Conservation (phyloP, 2,888 invertebrate species). For the Hyposoter didymator region DNA sequence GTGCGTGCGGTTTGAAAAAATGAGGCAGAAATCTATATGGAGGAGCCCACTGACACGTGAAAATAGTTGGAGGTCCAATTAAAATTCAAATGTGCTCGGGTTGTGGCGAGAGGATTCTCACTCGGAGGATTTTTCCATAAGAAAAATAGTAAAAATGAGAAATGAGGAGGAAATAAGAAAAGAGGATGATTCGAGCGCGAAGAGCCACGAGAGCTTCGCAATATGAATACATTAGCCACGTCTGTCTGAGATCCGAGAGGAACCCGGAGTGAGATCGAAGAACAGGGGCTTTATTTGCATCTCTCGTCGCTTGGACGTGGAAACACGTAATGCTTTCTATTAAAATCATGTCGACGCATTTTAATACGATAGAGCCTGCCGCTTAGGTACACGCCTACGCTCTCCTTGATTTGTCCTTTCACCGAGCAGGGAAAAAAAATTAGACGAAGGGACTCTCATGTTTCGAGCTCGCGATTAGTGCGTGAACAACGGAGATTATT, state of each 20-base stretch:
- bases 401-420: constrained; percentile 8
- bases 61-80: constrained; percentile 46
- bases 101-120: constrained; percentile 45
- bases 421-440: neutral
- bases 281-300: constrained; percentile 32
- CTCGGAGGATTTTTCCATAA: constrained; percentile 43
- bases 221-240: constrained; percentile 79
- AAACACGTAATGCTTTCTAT: constrained; percentile 80
- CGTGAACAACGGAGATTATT: neutral
- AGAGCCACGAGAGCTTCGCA: constrained; percentile 67
- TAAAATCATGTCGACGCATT: constrained; percentile 82
- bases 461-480: neutral
- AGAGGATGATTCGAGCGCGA: constrained; percentile 56
- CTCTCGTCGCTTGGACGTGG: constrained; percentile 51
- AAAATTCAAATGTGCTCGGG: constrained; percentile 63
- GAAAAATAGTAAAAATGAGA: constrained; percentile 6
- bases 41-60: constrained; percentile 41
- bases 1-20: neutral
- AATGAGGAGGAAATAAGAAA: constrained; percentile 15
- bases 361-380: constrained; percentile 74
- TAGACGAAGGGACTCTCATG: neutral
- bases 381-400: neutral
- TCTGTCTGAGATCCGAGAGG: constrained; percentile 29
- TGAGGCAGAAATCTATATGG: constrained; percentile 11
- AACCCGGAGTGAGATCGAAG: constrained; percentile 28